Conservation (phyloP, 1,140 invertebrate species). For the Lepidostoma basale region DNA sequence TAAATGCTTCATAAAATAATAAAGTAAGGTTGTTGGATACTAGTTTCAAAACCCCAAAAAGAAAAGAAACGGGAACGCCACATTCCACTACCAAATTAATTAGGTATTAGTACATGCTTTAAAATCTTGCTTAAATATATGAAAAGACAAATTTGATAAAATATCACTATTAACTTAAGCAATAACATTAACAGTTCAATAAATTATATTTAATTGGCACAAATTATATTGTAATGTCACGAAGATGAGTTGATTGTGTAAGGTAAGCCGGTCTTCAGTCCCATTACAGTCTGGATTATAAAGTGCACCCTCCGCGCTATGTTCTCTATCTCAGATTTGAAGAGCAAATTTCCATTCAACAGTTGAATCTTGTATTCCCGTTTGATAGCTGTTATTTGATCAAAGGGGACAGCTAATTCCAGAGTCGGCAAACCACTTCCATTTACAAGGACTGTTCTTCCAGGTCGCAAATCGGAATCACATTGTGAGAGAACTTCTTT, state of each 20-base stretch:
- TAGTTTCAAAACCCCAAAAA: too few species aligned
- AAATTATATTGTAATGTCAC: not conserved
- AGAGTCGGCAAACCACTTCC: conserved; percentile 34
- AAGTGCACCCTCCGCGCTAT: conserved; percentile 22
- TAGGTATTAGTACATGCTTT: too few species aligned
- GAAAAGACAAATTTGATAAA: too few species aligned
- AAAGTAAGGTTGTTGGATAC: too few species aligned
- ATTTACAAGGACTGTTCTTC: conserved; percentile 27
- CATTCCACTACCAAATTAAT: too few species aligned
- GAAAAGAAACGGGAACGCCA: too few species aligned
- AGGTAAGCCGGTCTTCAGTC: conserved; percentile 35
- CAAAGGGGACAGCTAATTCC: conserved; percentile 23
- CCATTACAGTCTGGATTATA: conserved; percentile 34
- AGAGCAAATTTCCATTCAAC: conserved; percentile 16
- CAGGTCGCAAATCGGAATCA: conserved; percentile 22
- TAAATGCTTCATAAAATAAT: too few species aligned
- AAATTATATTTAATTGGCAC: not conserved
- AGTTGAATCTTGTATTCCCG: conserved; percentile 20
- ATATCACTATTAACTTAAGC: too few species aligned
- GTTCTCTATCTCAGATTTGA: not conserved
- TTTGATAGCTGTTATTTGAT: conserved; percentile 14
- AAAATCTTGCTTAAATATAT: too few species aligned
- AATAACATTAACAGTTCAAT: too few species aligned
- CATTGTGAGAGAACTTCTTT: conserved; percentile 14
- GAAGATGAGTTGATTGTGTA: conserved; percentile 12